Conservation (phyloP, 2,113 vertebrate species). For the Oryctolagus cuniculus region mOryCun1.1 NC_091434.1:164771001-164771500, state of each 20-base stretch:
- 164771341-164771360: neutral
- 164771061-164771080: neutral
- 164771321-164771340: neutral
- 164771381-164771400: neutral
- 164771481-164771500: neutral
- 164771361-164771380: neutral
- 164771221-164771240: constrained; percentile 38
- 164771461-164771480: neutral
- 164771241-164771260: constrained; percentile 62
- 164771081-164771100: neutral
- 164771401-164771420: constrained; percentile 13
- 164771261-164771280: neutral
- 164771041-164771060: neutral
- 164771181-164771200: neutral
- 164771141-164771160: constrained; percentile 31
- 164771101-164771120: neutral
- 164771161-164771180: neutral
- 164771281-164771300: neutral
- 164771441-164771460: neutral
- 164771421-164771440: neutral
- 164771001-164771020: constrained; percentile 4
- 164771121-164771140: neutral
- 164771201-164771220: constrained; percentile 18
- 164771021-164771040: constrained; percentile 18
- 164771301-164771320: neutral